phyloP scores from a whole-genome alignment of 2,888 invertebrate genomes.

The Synergus laeviventris region DNA sequence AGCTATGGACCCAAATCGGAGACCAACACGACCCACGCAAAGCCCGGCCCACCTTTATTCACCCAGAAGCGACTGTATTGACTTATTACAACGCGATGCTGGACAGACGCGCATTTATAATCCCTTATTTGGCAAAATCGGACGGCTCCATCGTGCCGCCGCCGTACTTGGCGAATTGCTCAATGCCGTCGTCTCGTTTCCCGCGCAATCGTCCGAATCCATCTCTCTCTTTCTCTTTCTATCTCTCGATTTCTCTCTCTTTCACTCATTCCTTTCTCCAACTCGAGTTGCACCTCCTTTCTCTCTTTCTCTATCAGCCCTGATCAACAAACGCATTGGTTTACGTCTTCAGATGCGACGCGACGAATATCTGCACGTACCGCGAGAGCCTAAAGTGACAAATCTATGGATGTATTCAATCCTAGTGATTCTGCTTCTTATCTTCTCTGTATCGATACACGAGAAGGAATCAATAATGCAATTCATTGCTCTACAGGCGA shows the following conservation, averaged over 20 bases:
- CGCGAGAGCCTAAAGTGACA: slow-evolving; percentile 22
- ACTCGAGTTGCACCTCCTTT: not conserved
- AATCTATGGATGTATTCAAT: slow-evolving; percentile 29
- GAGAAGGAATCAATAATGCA: slow-evolving; percentile 18
- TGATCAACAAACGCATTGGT: slow-evolving; percentile 6
- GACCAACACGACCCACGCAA: slow-evolving; percentile 27
- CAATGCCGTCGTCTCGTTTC: slow-evolving; percentile 61
- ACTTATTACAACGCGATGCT: slow-evolving; percentile 66
- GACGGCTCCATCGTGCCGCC: slow-evolving; percentile 68
- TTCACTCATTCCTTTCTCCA: slow-evolving; percentile 22
- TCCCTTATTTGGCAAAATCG: slow-evolving; percentile 73
- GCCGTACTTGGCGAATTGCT: slow-evolving; percentile 71
- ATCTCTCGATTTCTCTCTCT: slow-evolving; percentile 34
- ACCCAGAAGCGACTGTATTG: slow-evolving; percentile 63
- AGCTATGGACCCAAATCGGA: not conserved
- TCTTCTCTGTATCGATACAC: slow-evolving; percentile 7
- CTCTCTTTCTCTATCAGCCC: slow-evolving; percentile 2
- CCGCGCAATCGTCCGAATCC: slow-evolving; percentile 46
- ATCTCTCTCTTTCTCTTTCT: slow-evolving; percentile 43
- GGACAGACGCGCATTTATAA: slow-evolving; percentile 67
- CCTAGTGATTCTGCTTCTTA: slow-evolving; percentile 4
- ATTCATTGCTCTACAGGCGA: slow-evolving; percentile 3
- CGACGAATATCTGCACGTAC: slow-evolving; percentile 12
- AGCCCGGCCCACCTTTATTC: slow-evolving; percentile 39
- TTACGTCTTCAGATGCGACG: slow-evolving; percentile 24